Conservation (phyloP, 1,140 invertebrate species). For the Drosophila azteca region DNA sequence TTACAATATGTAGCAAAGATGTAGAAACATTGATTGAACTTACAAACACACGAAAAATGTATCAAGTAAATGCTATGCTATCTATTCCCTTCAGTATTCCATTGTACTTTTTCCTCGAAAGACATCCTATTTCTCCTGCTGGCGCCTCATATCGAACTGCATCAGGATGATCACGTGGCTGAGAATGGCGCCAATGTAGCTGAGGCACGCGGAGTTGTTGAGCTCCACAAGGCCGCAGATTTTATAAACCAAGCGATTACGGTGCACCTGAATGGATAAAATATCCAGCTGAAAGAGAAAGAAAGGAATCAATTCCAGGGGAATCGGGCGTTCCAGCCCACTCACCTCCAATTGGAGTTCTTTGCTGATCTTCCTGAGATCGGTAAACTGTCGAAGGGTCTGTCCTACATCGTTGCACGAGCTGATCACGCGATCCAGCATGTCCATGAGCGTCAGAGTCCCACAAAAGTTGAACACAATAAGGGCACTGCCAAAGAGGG, state of each 20-base stretch:
- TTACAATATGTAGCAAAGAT: too few relatives aligned
- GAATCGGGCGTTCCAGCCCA: background rate
- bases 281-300: constrained; percentile 40
- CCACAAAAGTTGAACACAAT: constrained; percentile 17
- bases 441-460: constrained; percentile 39
- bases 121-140: background rate
- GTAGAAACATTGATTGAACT: too few relatives aligned
- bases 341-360: constrained; percentile 41
- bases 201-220: constrained; percentile 46
- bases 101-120: too few relatives aligned
- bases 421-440: constrained; percentile 38
- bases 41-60: too few relatives aligned
- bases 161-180: constrained; percentile 60
- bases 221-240: constrained; percentile 47
- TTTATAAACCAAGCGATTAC: constrained; percentile 46
- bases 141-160: constrained; percentile 59
- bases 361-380: constrained; percentile 12
- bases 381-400: constrained; percentile 37
- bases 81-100: too few relatives aligned
- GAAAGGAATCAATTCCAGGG: background rate
- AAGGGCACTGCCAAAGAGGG: constrained; percentile 31
- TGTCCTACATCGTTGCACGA: constrained; percentile 48
- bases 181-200: constrained; percentile 46
- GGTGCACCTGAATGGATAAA: constrained; percentile 32
- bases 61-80: too few relatives aligned